Evolutionary conservation across 2,888 invertebrate species (phyloP).

Genomic region (Leucophora obtusa): DNA sequence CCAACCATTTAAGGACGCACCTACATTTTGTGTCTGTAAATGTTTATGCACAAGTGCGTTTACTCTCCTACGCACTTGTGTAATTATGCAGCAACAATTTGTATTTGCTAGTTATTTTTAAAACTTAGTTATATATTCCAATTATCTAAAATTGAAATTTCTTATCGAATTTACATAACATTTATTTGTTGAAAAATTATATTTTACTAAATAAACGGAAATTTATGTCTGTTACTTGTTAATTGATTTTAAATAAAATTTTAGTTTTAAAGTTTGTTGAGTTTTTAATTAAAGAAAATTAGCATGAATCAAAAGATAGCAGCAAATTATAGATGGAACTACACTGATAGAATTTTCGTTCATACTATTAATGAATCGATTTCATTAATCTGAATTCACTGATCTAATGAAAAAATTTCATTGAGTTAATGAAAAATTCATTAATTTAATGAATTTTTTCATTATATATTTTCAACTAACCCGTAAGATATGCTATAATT

Average conservation of each 20-base stretch:
- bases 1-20: slow-evolving; percentile 32
- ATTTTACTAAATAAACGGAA: slow-evolving; percentile 67
- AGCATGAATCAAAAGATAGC: background rate
- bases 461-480: too few relatives aligned
- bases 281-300: slow-evolving; percentile 25
- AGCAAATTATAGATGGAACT: too few relatives aligned
- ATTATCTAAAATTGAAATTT: slow-evolving; percentile 65
- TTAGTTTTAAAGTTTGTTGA: slow-evolving; percentile 42
- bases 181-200: slow-evolving; percentile 51
- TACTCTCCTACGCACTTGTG: slow-evolving; percentile 17
- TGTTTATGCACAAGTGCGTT: background rate
- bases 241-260: slow-evolving; percentile 59
- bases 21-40: slow-evolving; percentile 23
- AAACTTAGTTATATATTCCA: slow-evolving; percentile 60
- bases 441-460: too few relatives aligned
- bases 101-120: slow-evolving; percentile 19
- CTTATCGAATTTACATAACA: slow-evolving; percentile 63
- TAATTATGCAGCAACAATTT: slow-evolving; percentile 38
- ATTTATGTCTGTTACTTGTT: slow-evolving; percentile 69
- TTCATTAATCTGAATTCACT: too few relatives aligned
- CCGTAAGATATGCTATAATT: too few relatives aligned
- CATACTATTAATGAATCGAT: too few relatives aligned
- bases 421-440: too few relatives aligned
- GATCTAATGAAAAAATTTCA: too few relatives aligned
- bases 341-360: too few relatives aligned